Base-by-base conservation (phyloP, 2,113 vertebrate genomes). In the Marmota flaviventris region DNA sequence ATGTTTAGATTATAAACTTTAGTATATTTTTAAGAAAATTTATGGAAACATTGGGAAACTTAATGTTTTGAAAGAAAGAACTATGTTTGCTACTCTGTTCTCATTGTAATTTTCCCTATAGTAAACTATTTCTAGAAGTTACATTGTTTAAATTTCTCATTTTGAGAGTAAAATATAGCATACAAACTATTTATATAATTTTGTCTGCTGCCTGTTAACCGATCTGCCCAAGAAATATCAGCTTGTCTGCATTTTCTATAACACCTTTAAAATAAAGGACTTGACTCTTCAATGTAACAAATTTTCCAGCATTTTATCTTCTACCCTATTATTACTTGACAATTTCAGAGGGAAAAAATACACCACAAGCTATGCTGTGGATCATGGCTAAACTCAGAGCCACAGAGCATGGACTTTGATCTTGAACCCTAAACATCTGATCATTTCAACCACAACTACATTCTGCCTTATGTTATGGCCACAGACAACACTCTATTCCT, bases 291-390 rank as follows among this genome's bases (percentile, higher is more conserved):
- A 25, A 53, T 16, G 14, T 0, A 83, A 8, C 8, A 84, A 51
- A 58, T 77, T 95, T 77, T 93, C 67, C 85, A 72, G 53, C 34
- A 24, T 78, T 96, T 93, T 69, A 78, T 93, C 37, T 61, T 14
- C 8, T 85, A 32, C 8, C 37, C 9, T 20, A 37, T 82, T 79
- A 93, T 42, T 94, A 63, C 14, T 72, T 48, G 20, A 42, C 2
- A 88, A 53, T 82, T 17, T 88, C n/a, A 56, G 32, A 27, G 24
- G 11, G 53, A 17, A 70, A 75, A 8, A n/a, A 58, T 5, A 61
- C 32, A 90, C 84, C 11, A 85, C 65, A 93, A 78, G 27, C 34
- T 90, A 37, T 83, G 27, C 25, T 83, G 0, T 39, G 32, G 18
- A 37, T 77, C 45, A 67, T 73, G n/a, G 17, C 39, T 70, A 61